Conservation (phyloP, 2,888 invertebrate genomes). For the Leptothorax acervorum region DNA sequence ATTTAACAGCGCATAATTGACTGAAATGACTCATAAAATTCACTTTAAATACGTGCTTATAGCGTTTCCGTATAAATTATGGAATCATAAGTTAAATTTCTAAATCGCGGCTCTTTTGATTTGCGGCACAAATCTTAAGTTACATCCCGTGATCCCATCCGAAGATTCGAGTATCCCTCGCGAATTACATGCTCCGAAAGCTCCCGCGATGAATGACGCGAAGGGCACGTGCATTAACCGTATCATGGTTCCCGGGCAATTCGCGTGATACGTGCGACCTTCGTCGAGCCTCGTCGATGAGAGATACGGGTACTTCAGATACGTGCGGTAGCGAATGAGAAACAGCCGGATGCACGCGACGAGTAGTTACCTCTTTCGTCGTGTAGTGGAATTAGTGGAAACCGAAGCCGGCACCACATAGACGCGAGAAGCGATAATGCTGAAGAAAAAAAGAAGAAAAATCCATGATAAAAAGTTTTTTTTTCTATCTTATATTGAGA, state of each 20-base stretch:
- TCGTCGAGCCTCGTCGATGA: too few species aligned
- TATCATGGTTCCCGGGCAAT: background rate
- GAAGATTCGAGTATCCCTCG: background rate
- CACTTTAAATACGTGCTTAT: background rate
- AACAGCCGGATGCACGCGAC: too few species aligned
- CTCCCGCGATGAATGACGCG: constrained; percentile 70
- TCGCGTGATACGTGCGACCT: constrained; percentile 24
- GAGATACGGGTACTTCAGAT: too few species aligned
- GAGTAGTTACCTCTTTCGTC: too few species aligned
- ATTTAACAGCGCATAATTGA: background rate
- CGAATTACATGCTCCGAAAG: constrained; percentile 20
- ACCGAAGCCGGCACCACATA: too few species aligned
- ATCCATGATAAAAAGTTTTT: too few species aligned
- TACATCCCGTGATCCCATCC: background rate
- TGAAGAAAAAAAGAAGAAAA: too few species aligned
- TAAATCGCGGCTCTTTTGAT: background rate
- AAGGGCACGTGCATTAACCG: constrained; percentile 61
- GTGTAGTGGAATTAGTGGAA: too few species aligned
- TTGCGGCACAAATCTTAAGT: background rate
- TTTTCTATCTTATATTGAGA: background rate
- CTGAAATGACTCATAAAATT: background rate
- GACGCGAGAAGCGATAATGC: too few species aligned
- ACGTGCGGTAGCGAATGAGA: too few species aligned
- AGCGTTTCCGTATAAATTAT: background rate
- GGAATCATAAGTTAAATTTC: background rate